Evolutionary conservation across 2,888 invertebrate species (phyloP).

Genomic region (Hemistola chrysoprasaria): DNA sequence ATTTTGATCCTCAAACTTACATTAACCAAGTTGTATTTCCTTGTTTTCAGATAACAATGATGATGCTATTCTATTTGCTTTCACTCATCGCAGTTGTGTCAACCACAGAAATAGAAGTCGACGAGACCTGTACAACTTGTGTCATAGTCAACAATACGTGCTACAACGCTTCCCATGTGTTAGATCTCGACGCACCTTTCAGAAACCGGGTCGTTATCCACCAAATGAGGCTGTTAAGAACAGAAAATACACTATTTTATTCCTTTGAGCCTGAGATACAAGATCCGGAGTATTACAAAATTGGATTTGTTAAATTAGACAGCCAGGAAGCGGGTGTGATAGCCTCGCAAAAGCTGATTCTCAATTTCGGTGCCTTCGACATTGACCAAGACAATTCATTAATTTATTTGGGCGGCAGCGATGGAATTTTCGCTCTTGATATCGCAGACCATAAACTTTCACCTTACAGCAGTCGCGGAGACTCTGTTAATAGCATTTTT

Average conservation of each 20-base stretch:
- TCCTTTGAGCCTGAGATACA: constrained; percentile 62
- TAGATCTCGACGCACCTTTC: constrained; percentile 59
- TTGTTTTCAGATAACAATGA: constrained; percentile 44
- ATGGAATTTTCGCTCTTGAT: constrained; percentile 58
- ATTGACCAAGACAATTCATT: constrained; percentile 59
- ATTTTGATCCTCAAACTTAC: too few relatives aligned
- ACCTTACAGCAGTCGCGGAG: constrained; percentile 60
- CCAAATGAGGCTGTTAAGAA: constrained; percentile 53
- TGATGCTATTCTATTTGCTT: constrained; percentile 36
- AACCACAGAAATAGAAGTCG: constrained; percentile 27
- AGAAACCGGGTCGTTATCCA: constrained; percentile 55
- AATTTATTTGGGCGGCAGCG: constrained; percentile 63
- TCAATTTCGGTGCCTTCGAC: constrained; percentile 66
- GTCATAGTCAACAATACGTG: constrained; percentile 51
- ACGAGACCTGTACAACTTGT: constrained; percentile 45
- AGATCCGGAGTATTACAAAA: constrained; percentile 63
- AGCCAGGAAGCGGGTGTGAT: constrained; percentile 43
- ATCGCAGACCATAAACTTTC: constrained; percentile 40
- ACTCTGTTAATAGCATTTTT: constrained; percentile 53
- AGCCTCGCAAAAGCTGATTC: constrained; percentile 36
- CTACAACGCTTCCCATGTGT: constrained; percentile 52
- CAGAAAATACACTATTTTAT: constrained; percentile 55
- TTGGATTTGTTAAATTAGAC: constrained; percentile 58
- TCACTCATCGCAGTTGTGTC: constrained; percentile 34
- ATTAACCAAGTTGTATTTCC: background rate